Conservation (phyloP, 1,140 invertebrate genomes). For the Drosophila grimshawi region DNA sequence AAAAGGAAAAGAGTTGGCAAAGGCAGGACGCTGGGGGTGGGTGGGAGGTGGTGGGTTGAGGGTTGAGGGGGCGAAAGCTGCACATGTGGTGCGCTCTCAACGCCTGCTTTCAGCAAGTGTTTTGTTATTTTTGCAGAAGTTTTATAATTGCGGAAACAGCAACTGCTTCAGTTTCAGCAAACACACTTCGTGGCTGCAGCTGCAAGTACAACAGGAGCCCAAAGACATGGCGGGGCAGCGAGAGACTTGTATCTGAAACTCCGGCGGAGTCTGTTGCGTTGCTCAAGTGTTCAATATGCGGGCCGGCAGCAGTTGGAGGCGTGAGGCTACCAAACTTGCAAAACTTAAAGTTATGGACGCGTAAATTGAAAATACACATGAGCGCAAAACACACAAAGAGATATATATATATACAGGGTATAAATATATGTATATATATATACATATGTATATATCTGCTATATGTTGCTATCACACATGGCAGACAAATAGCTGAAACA, state of each 20-base stretch:
- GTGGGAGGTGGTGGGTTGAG: background rate
- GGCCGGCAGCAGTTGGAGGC: slow-evolving; percentile 34
- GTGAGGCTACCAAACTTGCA: slow-evolving; percentile 67
- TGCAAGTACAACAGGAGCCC: slow-evolving; percentile 28
- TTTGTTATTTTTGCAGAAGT: slow-evolving; percentile 81
- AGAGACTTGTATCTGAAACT: slow-evolving; percentile 24
- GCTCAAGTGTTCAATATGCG: slow-evolving; percentile 75
- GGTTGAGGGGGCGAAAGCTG: slow-evolving; percentile 1
- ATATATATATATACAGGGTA: background rate
- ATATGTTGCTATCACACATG: slow-evolving; percentile 19
- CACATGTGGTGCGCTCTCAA: slow-evolving; percentile 64
- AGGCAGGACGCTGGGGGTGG: background rate
- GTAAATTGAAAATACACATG: slow-evolving; percentile 83
- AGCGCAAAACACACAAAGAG: slow-evolving; percentile 38
- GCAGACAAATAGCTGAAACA: slow-evolving; percentile 59
- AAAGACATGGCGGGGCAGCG: slow-evolving; percentile 29
- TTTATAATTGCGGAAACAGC: slow-evolving; percentile 81
- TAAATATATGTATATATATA: slow-evolving; percentile 6
- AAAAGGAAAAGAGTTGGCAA: background rate
- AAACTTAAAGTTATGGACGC: slow-evolving; percentile 82
- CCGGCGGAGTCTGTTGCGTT: slow-evolving; percentile 30
- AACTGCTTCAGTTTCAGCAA: slow-evolving; percentile 61
- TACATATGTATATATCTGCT: background rate
- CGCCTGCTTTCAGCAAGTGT: slow-evolving; percentile 53
- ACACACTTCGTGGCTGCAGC: slow-evolving; percentile 14